Evolutionary conservation across 2,888 invertebrate genomes (phyloP).

Genomic region (Pedicia rivosa): DNA sequence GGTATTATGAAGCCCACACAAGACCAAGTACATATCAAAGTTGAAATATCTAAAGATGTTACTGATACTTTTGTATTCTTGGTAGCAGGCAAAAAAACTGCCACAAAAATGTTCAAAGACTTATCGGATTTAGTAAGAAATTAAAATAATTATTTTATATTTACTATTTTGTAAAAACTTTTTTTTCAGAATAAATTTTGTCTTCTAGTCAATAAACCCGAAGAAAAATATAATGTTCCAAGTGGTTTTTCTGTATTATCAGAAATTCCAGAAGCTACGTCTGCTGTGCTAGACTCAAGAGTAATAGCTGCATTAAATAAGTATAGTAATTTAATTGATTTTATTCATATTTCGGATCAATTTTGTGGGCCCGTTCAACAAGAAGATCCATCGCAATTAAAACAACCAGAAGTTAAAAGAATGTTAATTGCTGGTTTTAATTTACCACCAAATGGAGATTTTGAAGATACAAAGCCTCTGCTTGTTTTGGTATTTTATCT

Average conservation of each 20-base stretch:
- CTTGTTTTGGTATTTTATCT: conserved; percentile 81
- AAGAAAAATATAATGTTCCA: conserved; percentile 69
- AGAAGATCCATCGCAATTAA: conserved; percentile 56
- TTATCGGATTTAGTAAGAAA: conserved; percentile 71
- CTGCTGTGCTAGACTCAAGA: conserved; percentile 69
- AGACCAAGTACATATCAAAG: conserved; percentile 75
- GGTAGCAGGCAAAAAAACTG: conserved; percentile 78
- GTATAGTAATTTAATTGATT: conserved; percentile 76
- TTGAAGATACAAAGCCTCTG: conserved; percentile 57
- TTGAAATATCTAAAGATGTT: conserved; percentile 76
- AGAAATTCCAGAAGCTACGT: conserved; percentile 79
- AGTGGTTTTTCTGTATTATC: conserved; percentile 60
- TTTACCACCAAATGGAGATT: conserved; percentile 44
- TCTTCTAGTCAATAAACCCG: conserved; percentile 57
- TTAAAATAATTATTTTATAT: not conserved
- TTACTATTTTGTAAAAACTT: conserved; percentile 1
- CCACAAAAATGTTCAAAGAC: conserved; percentile 72
- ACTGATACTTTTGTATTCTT: conserved; percentile 91
- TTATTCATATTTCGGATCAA: conserved; percentile 94
- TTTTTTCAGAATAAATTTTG: conserved; percentile 55
- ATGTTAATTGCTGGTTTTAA: conserved; percentile 73
- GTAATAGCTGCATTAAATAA: conserved; percentile 59
- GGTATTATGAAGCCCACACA: conserved; percentile 68
- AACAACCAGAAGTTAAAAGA: conserved; percentile 63
- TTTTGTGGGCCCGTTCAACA: conserved; percentile 80